These are phyloP conservation scores for Luscinia megarhynchos DNA, from an alignment of 2,797 vertebrate genomes.

Conservation along the genomic window DNA sequence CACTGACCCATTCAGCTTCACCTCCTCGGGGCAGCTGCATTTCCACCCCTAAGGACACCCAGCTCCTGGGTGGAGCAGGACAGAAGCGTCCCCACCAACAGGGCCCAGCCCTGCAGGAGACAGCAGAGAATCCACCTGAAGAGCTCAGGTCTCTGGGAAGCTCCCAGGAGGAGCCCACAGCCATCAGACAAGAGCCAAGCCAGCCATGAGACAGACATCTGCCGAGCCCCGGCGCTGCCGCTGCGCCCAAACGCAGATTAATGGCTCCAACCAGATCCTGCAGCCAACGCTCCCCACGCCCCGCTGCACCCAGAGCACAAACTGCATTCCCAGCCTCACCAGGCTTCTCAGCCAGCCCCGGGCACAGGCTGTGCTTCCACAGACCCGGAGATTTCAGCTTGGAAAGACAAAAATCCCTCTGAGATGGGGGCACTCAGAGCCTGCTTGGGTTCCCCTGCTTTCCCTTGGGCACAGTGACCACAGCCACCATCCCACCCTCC, in stretches of 20 bases:
- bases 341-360: accelerated
- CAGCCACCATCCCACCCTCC: background rate
- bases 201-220: background rate
- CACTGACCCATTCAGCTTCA: background rate
- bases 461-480: background rate
- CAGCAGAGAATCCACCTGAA: background rate
- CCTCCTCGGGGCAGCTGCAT: background rate
- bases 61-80: background rate
- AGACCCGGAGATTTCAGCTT: background rate
- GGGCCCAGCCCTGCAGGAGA: background rate
- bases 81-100: background rate
- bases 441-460: accelerated
- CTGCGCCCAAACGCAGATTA: background rate
- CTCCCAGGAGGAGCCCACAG: background rate
- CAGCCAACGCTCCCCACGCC: background rate
- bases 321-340: background rate
- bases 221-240: background rate
- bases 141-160: background rate
- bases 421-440: background rate
- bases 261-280: accelerated
- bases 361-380: accelerated
- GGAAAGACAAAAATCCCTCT: background rate
- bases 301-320: accelerated
- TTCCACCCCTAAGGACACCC: background rate
- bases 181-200: background rate